Conservation (phyloP, 1,140 invertebrate genomes). For the Cataglyphis hispanica region DNA sequence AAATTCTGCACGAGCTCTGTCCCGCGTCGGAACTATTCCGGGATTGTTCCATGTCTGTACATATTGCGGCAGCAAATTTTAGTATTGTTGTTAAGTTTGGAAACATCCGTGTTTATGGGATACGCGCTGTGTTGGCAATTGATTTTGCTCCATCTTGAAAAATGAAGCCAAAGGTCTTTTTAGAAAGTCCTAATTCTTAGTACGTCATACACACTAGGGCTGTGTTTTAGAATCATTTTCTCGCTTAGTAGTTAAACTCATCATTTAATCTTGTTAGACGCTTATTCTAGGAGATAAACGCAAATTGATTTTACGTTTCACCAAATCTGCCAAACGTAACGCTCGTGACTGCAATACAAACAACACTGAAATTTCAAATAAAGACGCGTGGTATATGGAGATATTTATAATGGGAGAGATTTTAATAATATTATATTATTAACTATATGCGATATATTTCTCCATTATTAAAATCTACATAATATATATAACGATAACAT, state of each 20-base stretch:
- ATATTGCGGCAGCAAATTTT: constrained; percentile 40
- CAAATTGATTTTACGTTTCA: constrained; percentile 1
- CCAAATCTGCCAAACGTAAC: not conserved
- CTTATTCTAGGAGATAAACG: constrained; percentile 18
- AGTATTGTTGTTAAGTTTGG: constrained; percentile 83
- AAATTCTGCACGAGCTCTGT: constrained; percentile 34
- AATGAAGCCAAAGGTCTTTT: constrained; percentile 71
- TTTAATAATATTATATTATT: not conserved
- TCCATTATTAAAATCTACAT: not conserved
- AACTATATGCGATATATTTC: not conserved
- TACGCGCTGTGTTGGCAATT: constrained; percentile 47
- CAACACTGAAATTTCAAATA: not conserved
- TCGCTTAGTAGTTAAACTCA: constrained; percentile 60
- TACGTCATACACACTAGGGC: constrained; percentile 68
- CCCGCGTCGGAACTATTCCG: constrained; percentile 28
- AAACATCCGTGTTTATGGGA: constrained; percentile 47
- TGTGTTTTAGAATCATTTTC: constrained; percentile 69
- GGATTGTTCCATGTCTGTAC: constrained; percentile 47
- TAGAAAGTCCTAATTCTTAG: constrained; percentile 66
- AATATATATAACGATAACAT: not conserved
- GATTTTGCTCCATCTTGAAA: constrained; percentile 44
- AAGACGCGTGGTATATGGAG: not conserved
- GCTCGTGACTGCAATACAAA: not conserved
- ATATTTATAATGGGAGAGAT: not conserved
- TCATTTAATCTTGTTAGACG: constrained; percentile 11